Conservation (phyloP, 2,113 vertebrate genomes). For the Neolamprologus brichardi region DNA sequence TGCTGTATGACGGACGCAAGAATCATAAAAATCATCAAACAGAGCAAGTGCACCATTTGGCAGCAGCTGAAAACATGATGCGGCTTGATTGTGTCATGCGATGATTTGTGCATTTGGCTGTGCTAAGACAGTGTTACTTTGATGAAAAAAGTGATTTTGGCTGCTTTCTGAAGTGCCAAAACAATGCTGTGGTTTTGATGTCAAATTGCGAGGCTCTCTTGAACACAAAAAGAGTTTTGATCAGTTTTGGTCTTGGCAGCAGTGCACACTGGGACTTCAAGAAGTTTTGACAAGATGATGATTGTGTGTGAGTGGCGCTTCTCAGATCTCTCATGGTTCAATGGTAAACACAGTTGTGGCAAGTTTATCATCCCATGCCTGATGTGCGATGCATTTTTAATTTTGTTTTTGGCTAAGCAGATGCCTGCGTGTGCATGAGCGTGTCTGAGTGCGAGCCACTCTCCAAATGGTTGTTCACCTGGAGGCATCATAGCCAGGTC, state of each 20-base stretch:
- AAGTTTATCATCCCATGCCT: conserved; percentile 1
- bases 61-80: background rate
- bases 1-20: background rate
- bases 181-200: conserved; percentile 10
- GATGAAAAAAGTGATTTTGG: background rate
- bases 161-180: conserved; percentile 1
- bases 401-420: conserved; percentile 49
- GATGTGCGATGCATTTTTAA: conserved; percentile 51
- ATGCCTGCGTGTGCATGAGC: conserved; percentile 13
- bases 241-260: conserved; percentile 21
- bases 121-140: background rate
- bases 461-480: conserved; percentile 62
- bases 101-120: background rate
- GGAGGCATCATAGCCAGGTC: conserved; percentile 18
- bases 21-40: background rate
- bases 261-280: background rate
- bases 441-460: background rate
- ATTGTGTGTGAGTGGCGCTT: conserved; percentile 3
- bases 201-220: conserved; percentile 11
- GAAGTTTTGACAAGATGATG: conserved; percentile 22
- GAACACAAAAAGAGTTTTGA: background rate
- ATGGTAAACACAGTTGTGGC: conserved; percentile 32
- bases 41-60: background rate
- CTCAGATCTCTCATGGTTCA: conserved; percentile 12
- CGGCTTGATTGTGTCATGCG: background rate